These are phyloP conservation scores for Scrobipalpa costella DNA, from an alignment of 2,888 invertebrate species.

Conservation along the genomic window DNA sequence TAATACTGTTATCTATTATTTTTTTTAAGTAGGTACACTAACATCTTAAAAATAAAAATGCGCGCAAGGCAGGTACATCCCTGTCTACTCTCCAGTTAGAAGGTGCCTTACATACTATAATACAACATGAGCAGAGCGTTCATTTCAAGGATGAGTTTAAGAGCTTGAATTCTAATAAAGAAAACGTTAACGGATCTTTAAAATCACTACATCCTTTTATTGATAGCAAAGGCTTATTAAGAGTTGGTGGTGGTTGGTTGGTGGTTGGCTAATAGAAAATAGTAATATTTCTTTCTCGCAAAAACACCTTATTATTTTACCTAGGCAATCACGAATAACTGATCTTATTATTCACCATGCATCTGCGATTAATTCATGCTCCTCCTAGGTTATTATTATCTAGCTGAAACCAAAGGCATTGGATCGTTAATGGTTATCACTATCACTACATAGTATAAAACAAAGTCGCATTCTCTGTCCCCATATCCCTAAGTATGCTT, in stretches of 20 bases:
- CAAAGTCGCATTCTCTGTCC: no score
- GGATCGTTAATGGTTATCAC: slow-evolving; percentile 11
- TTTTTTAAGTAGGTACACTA: no score
- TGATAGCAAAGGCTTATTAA: slow-evolving; percentile 28
- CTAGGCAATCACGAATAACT: slow-evolving; percentile 29
- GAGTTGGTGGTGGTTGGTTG: slow-evolving; percentile 36
- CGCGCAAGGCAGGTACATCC: background rate
- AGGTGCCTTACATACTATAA: slow-evolving; percentile 24
- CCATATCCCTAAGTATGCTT: no score
- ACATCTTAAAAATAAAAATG: slow-evolving; percentile 27
- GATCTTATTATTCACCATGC: slow-evolving; percentile 31
- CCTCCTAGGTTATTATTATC: slow-evolving; percentile 26
- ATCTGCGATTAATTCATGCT: slow-evolving; percentile 32
- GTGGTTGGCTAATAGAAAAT: slow-evolving; percentile 32
- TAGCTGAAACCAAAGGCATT: slow-evolving; percentile 27
- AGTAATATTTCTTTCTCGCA: slow-evolving; percentile 27
- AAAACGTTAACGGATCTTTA: no score
- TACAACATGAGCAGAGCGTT: slow-evolving; percentile 31
- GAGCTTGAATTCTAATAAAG: slow-evolving; percentile 19
- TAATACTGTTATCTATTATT: no score
- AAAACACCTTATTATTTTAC: slow-evolving; percentile 33
- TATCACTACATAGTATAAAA: slow-evolving; percentile 25
- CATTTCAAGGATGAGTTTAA: slow-evolving; percentile 31
- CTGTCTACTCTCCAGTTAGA: background rate
- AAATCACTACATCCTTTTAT: slow-evolving; percentile 34